Evolutionary conservation across 2,888 invertebrate species (phyloP), one percentile per base, ranked within the genome.

Genomic region (Drosophila gaucha): DNA sequence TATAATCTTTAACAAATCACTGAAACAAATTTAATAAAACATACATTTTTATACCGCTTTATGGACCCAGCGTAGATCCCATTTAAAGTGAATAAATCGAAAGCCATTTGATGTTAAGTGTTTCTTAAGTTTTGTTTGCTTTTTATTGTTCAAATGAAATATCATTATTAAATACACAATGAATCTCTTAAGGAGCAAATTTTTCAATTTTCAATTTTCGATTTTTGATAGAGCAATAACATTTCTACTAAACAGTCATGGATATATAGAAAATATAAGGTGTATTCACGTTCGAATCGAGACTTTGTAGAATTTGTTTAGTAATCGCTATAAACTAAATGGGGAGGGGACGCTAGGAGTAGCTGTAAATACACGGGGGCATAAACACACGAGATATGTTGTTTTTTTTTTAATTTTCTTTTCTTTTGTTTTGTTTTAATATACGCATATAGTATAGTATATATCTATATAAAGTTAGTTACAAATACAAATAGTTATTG

Each of bases 121-220:
- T 30, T 63, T 46, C n/a, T 49, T 24, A 39, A 30, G n/a, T 38
- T 31, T 51, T 44, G 14, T 28, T 58, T 49, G 36, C 38, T 55
- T 73, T 73, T 74, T 67, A 78, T 74, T 74, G 57, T 74, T 67
- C 41, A 78, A 67, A 63, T 63, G 10, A 74, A 63, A 55, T 50
- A 44, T 52, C 67, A 59, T 77, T 69, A 63, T 68, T 59, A 41
- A 75, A 57, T 75, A 83, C 69, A 82, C 84, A 83, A 69, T 74
- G 30, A 70, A 49, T 69, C 82, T 71, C 79, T 51, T 73, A 62
- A 31, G 66, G 75, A 88, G 80, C 83, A 86, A 78, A 78, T 55
- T 64, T 71, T 38, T 46, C 24, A 12, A 20, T 50, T 52, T 51
- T 54, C 28, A 51, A 44, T 64, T 65, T 44, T 46, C 26, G 10